Base-by-base conservation (phyloP, 1,140 invertebrate genomes). In the Drosophila nannoptera region DNA sequence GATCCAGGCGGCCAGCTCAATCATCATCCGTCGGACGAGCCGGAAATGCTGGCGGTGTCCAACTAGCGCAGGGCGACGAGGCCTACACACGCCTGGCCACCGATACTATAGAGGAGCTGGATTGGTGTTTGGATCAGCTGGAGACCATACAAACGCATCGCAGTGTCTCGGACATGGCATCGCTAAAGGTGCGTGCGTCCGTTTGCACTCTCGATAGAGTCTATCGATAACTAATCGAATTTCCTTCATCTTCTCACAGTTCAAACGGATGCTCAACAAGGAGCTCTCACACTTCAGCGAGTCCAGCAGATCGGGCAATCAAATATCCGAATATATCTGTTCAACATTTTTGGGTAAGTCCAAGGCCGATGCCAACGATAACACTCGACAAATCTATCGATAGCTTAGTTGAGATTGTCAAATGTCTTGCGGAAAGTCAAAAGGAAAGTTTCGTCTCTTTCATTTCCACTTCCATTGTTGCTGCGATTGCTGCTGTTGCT, bases 241-340 rank as follows among this genome's bases (percentile, higher is more conserved):
- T 0, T 14, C 7, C 11, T 43, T 1, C 4, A 43, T 43, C 40
- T 62, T n/a, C 36, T 46, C 9, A 60, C 93, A 99, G 98, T 99
- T 99, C 93, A 99, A 99, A 91, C 94, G 98, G 90, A 99, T 99
- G 97, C 93, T 99, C 89, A 99, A 99, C 92, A 98, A 99, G 92
- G 98, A 99, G 91, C 92, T 99, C 78, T 99, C 96, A 89, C 98
- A 99, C 90, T 99, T 99, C 91, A 99, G 98, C 36, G 98, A 99
- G 90, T 99, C 97, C 53, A 98, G 97, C 90, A 99, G 98, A 92
- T 99, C 98, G 66, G 98, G 98, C 81, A 99, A 98, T 91, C 98
- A 99, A 92, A 98, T 99, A 87, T 99, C 98, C 35, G 98, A 99
- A 90, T 99, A 98, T 91, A 98, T 99, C 90, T 99, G 97, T 91